Base-by-base conservation (phyloP, 2,113 vertebrate genomes). In the Laterallus jamaicensis region DNA sequence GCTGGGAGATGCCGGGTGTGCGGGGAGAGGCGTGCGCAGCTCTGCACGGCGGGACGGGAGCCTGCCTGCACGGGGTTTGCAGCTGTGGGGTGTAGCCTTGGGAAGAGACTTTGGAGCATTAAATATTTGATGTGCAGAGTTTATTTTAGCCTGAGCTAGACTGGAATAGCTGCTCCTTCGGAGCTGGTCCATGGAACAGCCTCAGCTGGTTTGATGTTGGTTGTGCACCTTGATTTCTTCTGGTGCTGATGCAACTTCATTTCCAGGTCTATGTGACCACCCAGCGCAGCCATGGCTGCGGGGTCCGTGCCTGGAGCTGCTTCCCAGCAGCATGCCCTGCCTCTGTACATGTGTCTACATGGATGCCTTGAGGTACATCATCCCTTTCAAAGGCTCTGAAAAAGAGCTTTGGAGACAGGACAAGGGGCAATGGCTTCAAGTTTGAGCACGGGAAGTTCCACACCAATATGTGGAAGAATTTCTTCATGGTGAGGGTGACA, bases 201-300 rank as follows among this genome's bases (percentile, higher is more conserved):
- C 66, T 40, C 0, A 6, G 3, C 1, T 15, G 78, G 7, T 1
- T 87, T 10, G 2, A 40, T 2, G 12, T 0, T 31, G 60, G 10
- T 12, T 82, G 40, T 15, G 58, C 0, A 0, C 58, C 42, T 60
- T 3, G 1, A 10, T 68, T 68, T 56, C 79, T 52, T 82, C 49
- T 8, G 56, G 19, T 28, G 63, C 24, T 20, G 37, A 22, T 40
- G 70, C 11, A 13, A 0, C 49, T 49, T 26, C 1, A 0, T 49
- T 32, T 6, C 47, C 16, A 1, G 15, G 42, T 0, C 3, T 12
- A 11, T 13, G 44, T 47, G 44, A 47, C 20, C 49, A 26, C 25
- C 21, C 6, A 5, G 77, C 1, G 0, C 4, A 1, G 11, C 69
- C 42, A 2, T 0, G 6, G 29, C 12, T 2, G 0, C 0, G 2